Percentiles rank a stretch among this genome's conserved stretches.
Conservation (phyloP, 2,888 invertebrate species). For the Tachina grossa region DNA sequence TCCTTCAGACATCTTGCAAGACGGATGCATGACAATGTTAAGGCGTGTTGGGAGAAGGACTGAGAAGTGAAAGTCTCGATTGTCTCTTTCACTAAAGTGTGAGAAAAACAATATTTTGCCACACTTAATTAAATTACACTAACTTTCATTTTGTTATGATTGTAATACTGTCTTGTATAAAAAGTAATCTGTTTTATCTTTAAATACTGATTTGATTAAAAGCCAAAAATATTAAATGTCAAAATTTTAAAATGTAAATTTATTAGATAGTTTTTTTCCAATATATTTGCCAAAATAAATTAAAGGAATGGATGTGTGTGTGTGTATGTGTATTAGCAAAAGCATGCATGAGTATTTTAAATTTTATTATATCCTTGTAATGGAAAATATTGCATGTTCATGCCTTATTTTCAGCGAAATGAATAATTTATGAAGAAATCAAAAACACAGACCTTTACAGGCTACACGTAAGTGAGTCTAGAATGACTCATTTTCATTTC, state of each 20-base stretch:
- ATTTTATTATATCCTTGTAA: conserved; percentile 33
- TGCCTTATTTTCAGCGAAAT: conserved; percentile 35
- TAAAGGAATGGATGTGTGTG: background rate
- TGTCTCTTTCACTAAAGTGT: too few relatives aligned
- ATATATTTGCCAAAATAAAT: conserved; percentile 19
- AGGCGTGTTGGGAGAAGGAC: too few relatives aligned
- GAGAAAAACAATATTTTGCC: too few relatives aligned
- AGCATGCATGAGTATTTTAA: conserved; percentile 27
- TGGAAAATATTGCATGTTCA: conserved; percentile 50
- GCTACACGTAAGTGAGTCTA: background rate
- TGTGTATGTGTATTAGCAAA: background rate
- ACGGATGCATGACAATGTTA: too few relatives aligned
- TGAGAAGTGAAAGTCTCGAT: too few relatives aligned
- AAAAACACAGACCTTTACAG: conserved; percentile 21
- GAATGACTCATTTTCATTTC: conserved; percentile 7
- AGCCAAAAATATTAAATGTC: too few relatives aligned
- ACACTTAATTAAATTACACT: too few relatives aligned
- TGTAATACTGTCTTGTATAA: too few relatives aligned
- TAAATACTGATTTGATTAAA: too few relatives aligned
- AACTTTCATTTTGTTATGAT: too few relatives aligned
- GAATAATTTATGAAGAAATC: conserved; percentile 48
- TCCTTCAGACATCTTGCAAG: too few relatives aligned
- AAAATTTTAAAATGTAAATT: background rate
- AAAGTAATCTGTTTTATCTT: too few relatives aligned
- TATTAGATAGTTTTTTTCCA: conserved; percentile 1